Base-by-base conservation (phyloP, 64 coral and sea anemone species). In the Actinia tenebrosa region DNA sequence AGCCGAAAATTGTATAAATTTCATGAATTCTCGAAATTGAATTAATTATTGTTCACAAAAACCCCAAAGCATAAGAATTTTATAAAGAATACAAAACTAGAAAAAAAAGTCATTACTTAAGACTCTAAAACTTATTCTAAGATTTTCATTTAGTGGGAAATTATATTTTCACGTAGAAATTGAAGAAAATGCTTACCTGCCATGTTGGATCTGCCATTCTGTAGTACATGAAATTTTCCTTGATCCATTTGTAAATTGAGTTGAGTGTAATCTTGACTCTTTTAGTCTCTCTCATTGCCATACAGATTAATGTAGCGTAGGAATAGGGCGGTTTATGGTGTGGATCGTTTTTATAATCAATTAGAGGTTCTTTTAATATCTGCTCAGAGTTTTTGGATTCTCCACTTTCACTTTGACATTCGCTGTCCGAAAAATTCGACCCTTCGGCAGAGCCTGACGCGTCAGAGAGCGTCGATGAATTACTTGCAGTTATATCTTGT, bases 161-260 rank as follows among this genome's bases (percentile, higher is more conserved):
- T n/a, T n/a, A 50, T 50, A 50, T 66, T 20, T 20, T n/a, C 5
- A 66, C 22, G 7, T 66, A 23, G 5, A 66, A 66, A 66, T 66
- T n/a, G 63, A 22, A 23, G 56, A 13, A 58, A 58, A 10, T 77
- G 9, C 91, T 69, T 89, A 99, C 97, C 87, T 99, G 97, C 97
- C 97, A 99, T 5, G 97, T 99, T 2, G 97, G 97, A 77, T 99
- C 97, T 6, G 97, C 97, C 10, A 90, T 50, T 79, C 93, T 87
- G 88, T 99, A 99, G 56, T 95, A 99, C 87, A 99, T 92, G 71
- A 95, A 99, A 56, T 99, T 99, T 10, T 99, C 97, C 44, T 95
- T 95, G 53, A 99, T 99, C 97, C 97, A 99, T 83, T 99, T 99
- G 68, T 99, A 99, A 26, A 99, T 99, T 10, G 97, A 91, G 26